These are phyloP conservation scores for Pardosa pseudoannulata DNA, from an alignment of 2,888 invertebrate genomes.

Conservation along the genomic window DNA sequence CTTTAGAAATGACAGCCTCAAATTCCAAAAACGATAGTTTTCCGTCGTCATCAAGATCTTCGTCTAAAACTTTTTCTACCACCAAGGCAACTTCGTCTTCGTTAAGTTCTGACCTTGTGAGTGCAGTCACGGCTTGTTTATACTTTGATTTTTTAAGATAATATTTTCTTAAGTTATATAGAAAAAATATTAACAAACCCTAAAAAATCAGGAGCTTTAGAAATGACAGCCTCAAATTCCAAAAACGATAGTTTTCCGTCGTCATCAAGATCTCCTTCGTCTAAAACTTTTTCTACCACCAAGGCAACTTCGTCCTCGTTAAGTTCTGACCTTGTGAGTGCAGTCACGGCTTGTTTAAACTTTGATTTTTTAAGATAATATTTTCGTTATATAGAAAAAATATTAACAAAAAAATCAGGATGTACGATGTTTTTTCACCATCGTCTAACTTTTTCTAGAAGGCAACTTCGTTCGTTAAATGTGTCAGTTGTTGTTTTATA, in stretches of 20 bases:
- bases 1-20: conserved; percentile 95
- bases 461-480: too few relatives aligned
- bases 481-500: too few relatives aligned
- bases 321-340: conserved; percentile 90
- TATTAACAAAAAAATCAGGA: conserved; percentile 89
- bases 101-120: conserved; percentile 90
- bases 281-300: conserved; percentile 84
- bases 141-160: too few relatives aligned
- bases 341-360: conserved; percentile 88
- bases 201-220: conserved; percentile 94
- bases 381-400: too few relatives aligned
- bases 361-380: too few relatives aligned
- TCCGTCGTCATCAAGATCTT: conserved; percentile 97
- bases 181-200: too few relatives aligned
- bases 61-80: conserved; percentile 86
- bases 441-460: too few relatives aligned
- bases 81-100: conserved; percentile 88
- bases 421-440: too few relatives aligned
- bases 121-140: conserved; percentile 88
- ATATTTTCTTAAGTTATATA: too few relatives aligned
- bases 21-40: conserved; percentile 96
- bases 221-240: conserved; percentile 98
- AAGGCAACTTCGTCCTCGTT: conserved; percentile 88
- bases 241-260: conserved; percentile 95
- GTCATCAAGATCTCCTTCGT: conserved; percentile 97